A percentile compares a stretch with the other conserved stretches of the same genome.
Evolutionary conservation across 2,113 vertebrate genomes (phyloP).

Genomic region (Verasper variegatus): DNA sequence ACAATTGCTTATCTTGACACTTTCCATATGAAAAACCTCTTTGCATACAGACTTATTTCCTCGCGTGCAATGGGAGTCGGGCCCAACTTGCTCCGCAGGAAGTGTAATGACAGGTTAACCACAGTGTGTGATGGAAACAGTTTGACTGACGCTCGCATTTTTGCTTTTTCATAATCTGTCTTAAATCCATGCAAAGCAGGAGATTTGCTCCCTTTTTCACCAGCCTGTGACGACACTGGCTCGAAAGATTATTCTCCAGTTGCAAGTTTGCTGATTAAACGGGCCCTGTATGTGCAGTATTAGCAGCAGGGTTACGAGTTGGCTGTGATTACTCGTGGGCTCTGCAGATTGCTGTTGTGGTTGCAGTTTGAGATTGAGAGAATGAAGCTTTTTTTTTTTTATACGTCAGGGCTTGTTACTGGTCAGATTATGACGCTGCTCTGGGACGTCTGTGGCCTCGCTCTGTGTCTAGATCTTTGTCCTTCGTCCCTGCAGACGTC

Average conservation of each 20-base stretch:
- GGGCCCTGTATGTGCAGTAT: constrained; percentile 54
- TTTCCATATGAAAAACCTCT: not conserved
- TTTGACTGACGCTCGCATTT: constrained; percentile 60
- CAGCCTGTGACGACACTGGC: constrained; percentile 61
- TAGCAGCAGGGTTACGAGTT: constrained; percentile 58
- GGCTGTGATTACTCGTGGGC: constrained; percentile 57
- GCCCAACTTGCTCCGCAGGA: constrained; percentile 6
- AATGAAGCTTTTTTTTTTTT: constrained; percentile 22
- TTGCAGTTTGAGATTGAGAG: constrained; percentile 35
- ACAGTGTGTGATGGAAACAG: constrained; percentile 53
- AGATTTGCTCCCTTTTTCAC: constrained; percentile 71
- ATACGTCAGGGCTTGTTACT: constrained; percentile 3
- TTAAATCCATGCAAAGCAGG: constrained; percentile 70
- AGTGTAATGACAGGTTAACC: constrained; percentile 47
- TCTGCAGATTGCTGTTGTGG: constrained; percentile 36
- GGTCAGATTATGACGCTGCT: constrained; percentile 35
- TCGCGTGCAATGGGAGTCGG: constrained; percentile 13
- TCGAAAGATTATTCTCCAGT: constrained; percentile 73
- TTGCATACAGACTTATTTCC: constrained; percentile 34
- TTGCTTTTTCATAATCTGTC: constrained; percentile 73
- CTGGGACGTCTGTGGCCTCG: not conserved
- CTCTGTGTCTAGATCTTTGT: constrained; percentile 2
- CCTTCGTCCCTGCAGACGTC: not conserved
- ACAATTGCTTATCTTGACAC: not conserved
- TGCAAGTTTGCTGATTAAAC: constrained; percentile 78